Base-by-base conservation (phyloP, 2,888 invertebrate genomes). In the Sarcophaga variegata region DNA sequence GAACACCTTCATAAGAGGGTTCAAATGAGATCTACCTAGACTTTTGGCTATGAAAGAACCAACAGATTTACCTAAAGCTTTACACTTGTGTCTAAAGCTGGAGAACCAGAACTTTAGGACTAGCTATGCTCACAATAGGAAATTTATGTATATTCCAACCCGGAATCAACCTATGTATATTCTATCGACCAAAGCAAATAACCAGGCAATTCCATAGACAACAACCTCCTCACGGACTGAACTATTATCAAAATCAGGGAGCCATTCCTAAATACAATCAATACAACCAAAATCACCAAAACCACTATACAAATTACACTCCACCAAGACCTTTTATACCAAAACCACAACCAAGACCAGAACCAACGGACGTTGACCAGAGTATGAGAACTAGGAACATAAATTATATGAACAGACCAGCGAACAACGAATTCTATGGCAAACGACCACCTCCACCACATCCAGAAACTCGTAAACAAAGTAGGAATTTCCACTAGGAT, bases 1-100 rank as follows among this genome's bases (percentile, higher is more conserved):
- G 2, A 71, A 83, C 14, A 86, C 83, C 1, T 83, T 86, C n/a
- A 60, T 83, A 17, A 25, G 80, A 62, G 83, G 72, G 1, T 70
- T 85, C 17, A 64, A 25, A 25, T 2, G 25, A 25, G 25, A 25
- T 25, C 25, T 25, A 25, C 25, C 25, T 2, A 25, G 25, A 25
- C 25, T 25, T 25, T 25, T 25, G 25, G 25, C 25, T 25, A 25
- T 25, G 25, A 25, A 25, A 25, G 72, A 78, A n/a, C 83, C 79
- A n/a, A 54, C 47, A 17, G 70, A 80, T 20, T 22, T 84, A 20
- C 75, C 75, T 3, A 37, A 84, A 37, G 75, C 75, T 6, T 22
- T 75, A 25, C 25, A 25, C 25, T 25, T 27, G 4, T 27, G 27
- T 27, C 27, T 27, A 4, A 27, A 37, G 6, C 6, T 37, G 1